These are phyloP conservation scores for Apis florea DNA, from an alignment of 1,140 invertebrate genomes.

Conservation along the genomic window DNA sequence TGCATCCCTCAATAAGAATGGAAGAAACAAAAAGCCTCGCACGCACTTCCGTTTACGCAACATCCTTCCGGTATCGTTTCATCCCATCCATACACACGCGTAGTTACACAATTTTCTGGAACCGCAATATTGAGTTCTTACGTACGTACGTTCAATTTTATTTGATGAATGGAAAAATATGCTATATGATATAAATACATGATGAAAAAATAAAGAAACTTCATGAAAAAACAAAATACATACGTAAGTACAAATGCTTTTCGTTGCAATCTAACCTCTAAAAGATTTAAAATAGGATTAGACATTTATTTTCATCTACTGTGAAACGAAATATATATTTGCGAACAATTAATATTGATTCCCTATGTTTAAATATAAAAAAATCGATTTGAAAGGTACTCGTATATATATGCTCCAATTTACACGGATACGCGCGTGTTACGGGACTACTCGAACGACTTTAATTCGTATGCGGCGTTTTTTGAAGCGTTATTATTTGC, in stretches of 20 bases:
- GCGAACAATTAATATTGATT: neutral
- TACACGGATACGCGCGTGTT: neutral
- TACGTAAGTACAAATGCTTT: no score
- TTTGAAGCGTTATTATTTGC: slow-evolving; percentile 67
- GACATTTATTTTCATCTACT: no score
- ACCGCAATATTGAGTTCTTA: neutral
- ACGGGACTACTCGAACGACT: neutral
- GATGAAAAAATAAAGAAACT: no score
- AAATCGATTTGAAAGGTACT: neutral
- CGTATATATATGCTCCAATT: neutral
- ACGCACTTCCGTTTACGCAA: slow-evolving; percentile 77
- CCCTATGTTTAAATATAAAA: neutral
- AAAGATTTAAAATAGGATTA: no score
- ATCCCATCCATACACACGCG: neutral
- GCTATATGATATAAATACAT: no score
- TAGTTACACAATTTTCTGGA: neutral
- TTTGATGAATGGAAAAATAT: neutral
- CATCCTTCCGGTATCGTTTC: slow-evolving; percentile 74
- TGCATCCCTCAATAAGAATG: slow-evolving; percentile 69
- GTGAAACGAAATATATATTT: neutral
- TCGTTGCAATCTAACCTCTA: no score
- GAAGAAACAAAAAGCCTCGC: slow-evolving; percentile 69
- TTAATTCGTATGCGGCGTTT: slow-evolving; percentile 45
- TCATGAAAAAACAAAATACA: no score
- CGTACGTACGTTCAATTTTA: neutral